Percentiles rank a stretch among this genome's conserved stretches.
These are phyloP conservation scores for Chrysodeixis includens DNA, from an alignment of 2,888 invertebrate genomes.

Conservation along the genomic window DNA sequence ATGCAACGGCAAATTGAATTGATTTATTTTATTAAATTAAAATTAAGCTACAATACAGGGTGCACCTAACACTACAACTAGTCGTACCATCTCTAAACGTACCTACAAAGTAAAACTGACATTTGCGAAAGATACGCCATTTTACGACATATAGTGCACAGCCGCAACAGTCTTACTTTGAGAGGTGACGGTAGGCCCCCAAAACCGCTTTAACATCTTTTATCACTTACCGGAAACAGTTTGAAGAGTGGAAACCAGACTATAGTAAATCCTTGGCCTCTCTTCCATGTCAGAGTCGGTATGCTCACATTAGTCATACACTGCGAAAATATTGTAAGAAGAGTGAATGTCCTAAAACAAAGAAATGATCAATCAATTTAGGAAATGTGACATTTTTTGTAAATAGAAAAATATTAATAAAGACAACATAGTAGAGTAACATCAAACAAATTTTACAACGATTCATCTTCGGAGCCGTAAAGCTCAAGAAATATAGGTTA, in stretches of 20 bases:
- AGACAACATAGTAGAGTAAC: too few relatives aligned
- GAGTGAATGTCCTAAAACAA: slow-evolving; percentile 91
- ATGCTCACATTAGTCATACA: slow-evolving; percentile 91
- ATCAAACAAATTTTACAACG: background rate
- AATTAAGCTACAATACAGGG: too few relatives aligned
- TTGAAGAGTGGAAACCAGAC: slow-evolving; percentile 93
- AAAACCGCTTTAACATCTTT: background rate
- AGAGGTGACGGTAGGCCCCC: too few relatives aligned
- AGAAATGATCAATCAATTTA: background rate
- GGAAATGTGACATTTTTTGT: background rate
- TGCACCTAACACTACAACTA: too few relatives aligned
- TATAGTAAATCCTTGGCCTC: slow-evolving; percentile 87
- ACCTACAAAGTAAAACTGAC: too few relatives aligned
- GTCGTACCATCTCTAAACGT: too few relatives aligned
- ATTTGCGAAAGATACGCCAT: too few relatives aligned
- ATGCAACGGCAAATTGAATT: too few relatives aligned
- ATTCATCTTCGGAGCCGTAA: background rate
- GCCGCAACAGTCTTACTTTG: too few relatives aligned
- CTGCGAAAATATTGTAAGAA: slow-evolving; percentile 94
- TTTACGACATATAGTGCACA: too few relatives aligned
- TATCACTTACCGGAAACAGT: slow-evolving; percentile 92
- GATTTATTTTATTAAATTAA: too few relatives aligned
- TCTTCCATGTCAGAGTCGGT: slow-evolving; percentile 90
- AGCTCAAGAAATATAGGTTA: slow-evolving; percentile 19
- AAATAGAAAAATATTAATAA: too few relatives aligned